Evolutionary conservation across 2,113 vertebrate genomes (phyloP).

Genomic region (Pelecanoides urinatrix): DNA sequence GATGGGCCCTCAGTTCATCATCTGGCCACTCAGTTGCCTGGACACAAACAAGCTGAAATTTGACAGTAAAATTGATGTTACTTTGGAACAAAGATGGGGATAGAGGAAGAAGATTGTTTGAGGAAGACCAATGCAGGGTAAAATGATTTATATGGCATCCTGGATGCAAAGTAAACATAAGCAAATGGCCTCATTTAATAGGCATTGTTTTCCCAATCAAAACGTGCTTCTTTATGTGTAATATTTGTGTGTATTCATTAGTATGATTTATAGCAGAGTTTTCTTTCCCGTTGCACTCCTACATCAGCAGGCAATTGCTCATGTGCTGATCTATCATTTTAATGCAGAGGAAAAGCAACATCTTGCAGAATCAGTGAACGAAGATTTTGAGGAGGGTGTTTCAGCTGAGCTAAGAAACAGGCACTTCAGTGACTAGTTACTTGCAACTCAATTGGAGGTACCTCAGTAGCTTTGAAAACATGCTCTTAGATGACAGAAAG

Average conservation of each 20-base stretch:
- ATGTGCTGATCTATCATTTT: not conserved
- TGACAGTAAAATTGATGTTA: not conserved
- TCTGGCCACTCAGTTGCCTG: not conserved
- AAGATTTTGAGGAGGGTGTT: not conserved
- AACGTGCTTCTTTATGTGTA: not conserved
- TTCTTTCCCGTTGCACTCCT: not conserved
- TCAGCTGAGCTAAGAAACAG: not conserved
- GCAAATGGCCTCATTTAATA: not conserved
- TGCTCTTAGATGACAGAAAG: not conserved
- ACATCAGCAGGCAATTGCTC: not conserved
- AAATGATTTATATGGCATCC: not conserved
- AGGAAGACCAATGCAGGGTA: not conserved
- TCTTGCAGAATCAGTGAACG: not conserved
- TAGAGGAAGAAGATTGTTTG: not conserved
- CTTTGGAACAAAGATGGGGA: not conserved
- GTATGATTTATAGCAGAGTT: not conserved
- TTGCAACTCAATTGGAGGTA: not conserved
- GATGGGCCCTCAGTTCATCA: not conserved
- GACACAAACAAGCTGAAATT: not conserved
- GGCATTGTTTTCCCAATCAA: not conserved
- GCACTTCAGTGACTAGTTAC: not conserved
- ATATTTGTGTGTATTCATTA: not conserved
- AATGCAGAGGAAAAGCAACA: not conserved
- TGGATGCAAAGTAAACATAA: not conserved
- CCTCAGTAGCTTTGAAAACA: not conserved